Percentiles rank a stretch among this genome's conserved stretches.
Evolutionary conservation across 2,888 invertebrate species (phyloP).

Genomic region (Euclidia mi): DNA sequence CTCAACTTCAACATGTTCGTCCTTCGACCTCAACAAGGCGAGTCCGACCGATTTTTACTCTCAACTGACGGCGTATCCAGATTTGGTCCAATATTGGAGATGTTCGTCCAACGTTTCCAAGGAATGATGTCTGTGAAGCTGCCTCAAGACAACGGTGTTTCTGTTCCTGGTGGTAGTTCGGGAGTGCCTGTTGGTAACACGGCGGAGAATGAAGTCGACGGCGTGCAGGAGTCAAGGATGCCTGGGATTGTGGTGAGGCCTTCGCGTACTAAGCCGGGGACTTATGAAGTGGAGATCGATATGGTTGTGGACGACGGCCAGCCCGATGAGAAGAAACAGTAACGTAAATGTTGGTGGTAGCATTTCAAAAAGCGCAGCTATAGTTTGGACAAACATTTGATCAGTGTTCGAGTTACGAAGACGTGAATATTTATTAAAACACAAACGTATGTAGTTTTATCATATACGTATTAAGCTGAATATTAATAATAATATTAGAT

Average conservation of each 20-base stretch:
- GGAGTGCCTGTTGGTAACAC: conserved; percentile 69
- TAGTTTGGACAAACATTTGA: neutral
- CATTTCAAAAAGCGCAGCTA: too few relatives aligned
- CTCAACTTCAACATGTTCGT: conserved; percentile 87
- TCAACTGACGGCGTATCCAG: conserved; percentile 85
- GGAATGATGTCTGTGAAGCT: conserved; percentile 92
- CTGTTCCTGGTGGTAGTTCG: conserved; percentile 41
- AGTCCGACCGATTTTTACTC: conserved; percentile 72
- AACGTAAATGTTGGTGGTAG: conserved; percentile 8
- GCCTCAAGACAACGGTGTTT: conserved; percentile 85
- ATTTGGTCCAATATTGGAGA: conserved; percentile 92
- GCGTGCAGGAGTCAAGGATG: conserved; percentile 79
- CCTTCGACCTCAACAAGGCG: conserved; percentile 75
- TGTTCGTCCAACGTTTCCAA: conserved; percentile 92
- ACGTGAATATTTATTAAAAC: neutral
- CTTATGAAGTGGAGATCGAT: conserved; percentile 82
- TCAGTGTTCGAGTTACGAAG: neutral
- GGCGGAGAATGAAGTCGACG: conserved; percentile 86
- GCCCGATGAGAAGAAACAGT: conserved; percentile 67
- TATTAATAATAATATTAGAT: conserved; percentile 3
- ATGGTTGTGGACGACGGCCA: conserved; percentile 83
- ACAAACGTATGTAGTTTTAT: conserved; percentile 11
- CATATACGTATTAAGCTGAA: conserved; percentile 4
- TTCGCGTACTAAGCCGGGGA: conserved; percentile 80
- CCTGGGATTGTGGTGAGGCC: conserved; percentile 81